These are phyloP conservation scores for Sycophila texana DNA, from an alignment of 2,888 invertebrate genomes.

Conservation along the genomic window DNA sequence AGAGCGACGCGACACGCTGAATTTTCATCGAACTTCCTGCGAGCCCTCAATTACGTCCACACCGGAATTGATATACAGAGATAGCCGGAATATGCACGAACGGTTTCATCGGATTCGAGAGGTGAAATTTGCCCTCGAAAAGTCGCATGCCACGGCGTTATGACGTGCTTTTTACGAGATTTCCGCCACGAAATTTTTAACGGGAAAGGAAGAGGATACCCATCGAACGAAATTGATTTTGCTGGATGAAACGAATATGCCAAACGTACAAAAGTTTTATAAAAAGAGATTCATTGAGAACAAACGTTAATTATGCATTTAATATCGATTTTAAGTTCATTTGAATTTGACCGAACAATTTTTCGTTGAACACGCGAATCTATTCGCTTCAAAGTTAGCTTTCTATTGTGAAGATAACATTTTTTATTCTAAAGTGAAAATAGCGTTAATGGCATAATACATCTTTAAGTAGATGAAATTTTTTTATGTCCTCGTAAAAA, in stretches of 20 bases:
- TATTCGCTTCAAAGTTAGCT: not conserved
- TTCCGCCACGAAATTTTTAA: not conserved
- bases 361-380: too few species aligned
- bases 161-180: constrained; percentile 17
- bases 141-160: constrained; percentile 11
- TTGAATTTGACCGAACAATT: too few species aligned
- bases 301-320: too few species aligned
- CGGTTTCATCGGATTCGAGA: constrained; percentile 13
- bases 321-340: too few species aligned
- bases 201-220: too few species aligned
- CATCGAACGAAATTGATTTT: too few species aligned
- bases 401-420: too few species aligned
- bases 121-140: constrained; percentile 15
- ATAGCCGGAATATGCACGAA: constrained; percentile 10
- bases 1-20: not conserved
- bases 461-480: constrained; percentile 50
- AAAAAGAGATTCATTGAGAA: too few species aligned
- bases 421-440: too few species aligned
- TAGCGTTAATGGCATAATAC: too few species aligned
- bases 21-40: constrained; percentile 17
- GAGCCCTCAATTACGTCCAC: constrained; percentile 26
- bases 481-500: constrained; percentile 54
- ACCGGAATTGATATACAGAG: constrained; percentile 28
- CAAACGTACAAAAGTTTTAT: too few species aligned
- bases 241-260: too few species aligned